Percentiles rank a stretch among this genome's conserved stretches.
Conservation (phyloP, 2,113 vertebrate genomes). For the Xenopus laevis region DNA sequence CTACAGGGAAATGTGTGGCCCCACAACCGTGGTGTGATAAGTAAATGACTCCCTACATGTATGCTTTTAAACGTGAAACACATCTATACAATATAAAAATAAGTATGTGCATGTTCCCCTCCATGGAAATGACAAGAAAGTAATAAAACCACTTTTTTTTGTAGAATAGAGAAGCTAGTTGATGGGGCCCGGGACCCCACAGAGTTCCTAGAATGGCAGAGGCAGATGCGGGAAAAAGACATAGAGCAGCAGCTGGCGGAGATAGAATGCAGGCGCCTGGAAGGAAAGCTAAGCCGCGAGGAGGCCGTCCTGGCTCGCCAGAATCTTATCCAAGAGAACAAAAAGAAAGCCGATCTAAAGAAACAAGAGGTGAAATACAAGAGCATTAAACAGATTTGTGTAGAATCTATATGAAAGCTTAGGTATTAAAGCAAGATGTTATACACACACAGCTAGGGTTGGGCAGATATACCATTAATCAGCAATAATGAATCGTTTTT, state of each 20-base stretch:
- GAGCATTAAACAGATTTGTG: constrained; percentile 1
- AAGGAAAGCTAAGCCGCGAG: constrained; percentile 73
- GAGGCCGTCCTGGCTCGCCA: constrained; percentile 72
- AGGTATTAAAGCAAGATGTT: constrained; percentile 4
- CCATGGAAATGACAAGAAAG: too few relatives aligned
- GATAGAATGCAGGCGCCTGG: constrained; percentile 65
- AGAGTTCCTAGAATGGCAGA: constrained; percentile 81
- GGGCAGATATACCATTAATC: constrained; percentile 3
- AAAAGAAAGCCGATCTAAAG: constrained; percentile 66
- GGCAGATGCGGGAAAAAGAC: constrained; percentile 73
- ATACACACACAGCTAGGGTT: constrained; percentile 2
- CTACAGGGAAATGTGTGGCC: too few relatives aligned
- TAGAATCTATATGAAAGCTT: background rate
- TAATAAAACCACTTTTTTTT: too few relatives aligned
- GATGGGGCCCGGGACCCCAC: constrained; percentile 72
- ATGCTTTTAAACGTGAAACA: too few relatives aligned
- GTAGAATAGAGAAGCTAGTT: constrained; percentile 64
- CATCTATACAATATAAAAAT: too few relatives aligned
- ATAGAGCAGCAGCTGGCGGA: constrained; percentile 66
- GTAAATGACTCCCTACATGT: too few relatives aligned
- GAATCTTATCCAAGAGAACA: constrained; percentile 69
- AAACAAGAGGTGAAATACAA: constrained; percentile 76
- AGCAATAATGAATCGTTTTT: constrained; percentile 2
- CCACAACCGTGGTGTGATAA: too few relatives aligned
- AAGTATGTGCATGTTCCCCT: too few relatives aligned